Conservation (phyloP, 1,140 invertebrate genomes). For the Pogonus chalceus region DNA sequence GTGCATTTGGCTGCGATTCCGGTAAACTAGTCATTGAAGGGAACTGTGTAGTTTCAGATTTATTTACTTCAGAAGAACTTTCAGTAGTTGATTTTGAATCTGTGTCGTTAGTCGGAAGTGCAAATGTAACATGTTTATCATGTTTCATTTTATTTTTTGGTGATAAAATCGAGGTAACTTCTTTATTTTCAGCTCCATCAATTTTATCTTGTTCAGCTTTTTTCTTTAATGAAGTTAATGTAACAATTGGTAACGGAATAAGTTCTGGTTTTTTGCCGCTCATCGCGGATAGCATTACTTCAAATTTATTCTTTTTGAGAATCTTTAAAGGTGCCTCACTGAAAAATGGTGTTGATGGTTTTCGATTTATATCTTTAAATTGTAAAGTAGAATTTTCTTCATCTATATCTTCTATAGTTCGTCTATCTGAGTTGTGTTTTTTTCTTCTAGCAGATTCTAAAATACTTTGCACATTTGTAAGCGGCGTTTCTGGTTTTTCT, state of each 20-base stretch:
- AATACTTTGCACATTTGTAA: not conserved
- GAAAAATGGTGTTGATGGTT: constrained; percentile 17
- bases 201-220: not conserved
- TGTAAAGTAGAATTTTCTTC: not conserved
- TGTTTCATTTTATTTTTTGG: constrained; percentile 19
- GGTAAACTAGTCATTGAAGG: not conserved
- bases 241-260: not conserved
- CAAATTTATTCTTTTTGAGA: constrained; percentile 23
- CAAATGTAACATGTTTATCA: constrained; percentile 26
- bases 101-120: constrained; percentile 10
- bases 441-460: not conserved
- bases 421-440: constrained; percentile 3
- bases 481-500: too few species aligned
- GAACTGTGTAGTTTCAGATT: not conserved
- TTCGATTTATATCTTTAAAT: not conserved
- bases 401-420: constrained; percentile 7
- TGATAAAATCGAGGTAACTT: constrained; percentile 21
- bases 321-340: constrained; percentile 23
- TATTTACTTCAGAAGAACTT: not conserved
- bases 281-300: constrained; percentile 21
- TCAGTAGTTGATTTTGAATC: not conserved
- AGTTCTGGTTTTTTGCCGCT: constrained; percentile 18
- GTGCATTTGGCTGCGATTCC: not conserved
- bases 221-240: constrained; percentile 7
- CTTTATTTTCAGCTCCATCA: constrained; percentile 8